These are phyloP conservation scores for Butorides virescens DNA, from an alignment of 2,113 vertebrate genomes.

Conservation along the genomic window DNA sequence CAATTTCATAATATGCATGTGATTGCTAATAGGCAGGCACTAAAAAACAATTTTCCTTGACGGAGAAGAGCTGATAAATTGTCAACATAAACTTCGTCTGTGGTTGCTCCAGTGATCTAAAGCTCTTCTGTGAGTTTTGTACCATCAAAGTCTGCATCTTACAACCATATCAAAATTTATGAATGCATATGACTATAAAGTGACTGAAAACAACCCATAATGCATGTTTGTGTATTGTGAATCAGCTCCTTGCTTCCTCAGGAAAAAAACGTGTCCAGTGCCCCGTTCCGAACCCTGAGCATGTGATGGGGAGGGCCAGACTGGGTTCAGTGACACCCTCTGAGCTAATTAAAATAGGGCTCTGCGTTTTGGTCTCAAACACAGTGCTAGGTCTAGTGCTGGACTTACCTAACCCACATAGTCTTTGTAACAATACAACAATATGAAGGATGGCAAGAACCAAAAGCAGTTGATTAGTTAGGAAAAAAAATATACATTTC, in stretches of 20 bases:
- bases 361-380: neutral
- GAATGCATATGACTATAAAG: conserved; percentile 70
- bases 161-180: conserved; percentile 72
- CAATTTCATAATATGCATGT: conserved; percentile 75
- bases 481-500: neutral
- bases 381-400: neutral
- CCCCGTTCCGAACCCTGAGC: neutral
- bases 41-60: conserved; percentile 77
- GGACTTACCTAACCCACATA: neutral
- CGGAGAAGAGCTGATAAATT: conserved; percentile 73
- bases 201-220: conserved; percentile 62
- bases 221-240: conserved; percentile 44
- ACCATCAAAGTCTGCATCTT: conserved; percentile 67
- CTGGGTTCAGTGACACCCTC: neutral
- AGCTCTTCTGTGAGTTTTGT: conserved; percentile 67
- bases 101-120: conserved; percentile 68
- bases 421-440: neutral
- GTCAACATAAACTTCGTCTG: conserved; percentile 72
- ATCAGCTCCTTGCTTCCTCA: conserved; percentile 32
- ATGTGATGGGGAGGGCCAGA: neutral
- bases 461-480: neutral
- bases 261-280: neutral
- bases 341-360: neutral
- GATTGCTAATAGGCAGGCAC: conserved; percentile 76
- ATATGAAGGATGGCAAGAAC: neutral